A percentile compares a stretch with the other conserved stretches of the same genome.
Evolutionary conservation across 2,113 vertebrate genomes (phyloP).

Genomic region (Chlorodrepanis virens): DNA sequence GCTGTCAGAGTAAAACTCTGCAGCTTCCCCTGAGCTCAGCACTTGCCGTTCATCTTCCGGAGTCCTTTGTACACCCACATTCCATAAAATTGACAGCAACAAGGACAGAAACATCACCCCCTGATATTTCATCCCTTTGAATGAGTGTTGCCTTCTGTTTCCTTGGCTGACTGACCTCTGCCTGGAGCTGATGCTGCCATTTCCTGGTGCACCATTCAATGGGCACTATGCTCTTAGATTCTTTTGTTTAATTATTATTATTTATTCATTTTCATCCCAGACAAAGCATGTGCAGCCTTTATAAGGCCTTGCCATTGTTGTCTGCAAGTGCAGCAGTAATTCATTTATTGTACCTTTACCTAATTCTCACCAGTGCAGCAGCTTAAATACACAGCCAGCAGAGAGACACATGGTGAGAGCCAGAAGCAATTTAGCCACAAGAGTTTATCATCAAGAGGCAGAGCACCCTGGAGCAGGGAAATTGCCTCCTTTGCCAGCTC

Average conservation of each 20-base stretch:
- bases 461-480: background rate
- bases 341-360: background rate
- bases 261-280: background rate
- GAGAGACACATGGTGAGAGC: background rate
- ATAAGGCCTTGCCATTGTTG: background rate
- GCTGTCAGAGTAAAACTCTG: background rate
- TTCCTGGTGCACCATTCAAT: background rate
- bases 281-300: background rate
- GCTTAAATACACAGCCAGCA: background rate
- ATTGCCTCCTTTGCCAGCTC: background rate
- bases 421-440: background rate
- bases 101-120: background rate
- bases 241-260: background rate
- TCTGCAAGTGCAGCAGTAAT: background rate
- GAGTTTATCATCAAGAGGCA: background rate
- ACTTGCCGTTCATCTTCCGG: rapidly evolving
- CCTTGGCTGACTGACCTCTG: background rate
- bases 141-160: background rate
- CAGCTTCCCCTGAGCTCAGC: background rate
- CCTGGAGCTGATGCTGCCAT: background rate
- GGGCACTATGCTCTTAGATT: background rate
- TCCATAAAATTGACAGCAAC: background rate
- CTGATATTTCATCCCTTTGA: background rate
- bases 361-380: background rate
- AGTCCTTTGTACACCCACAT: background rate